These are phyloP conservation scores for Trissolcus brochymenae DNA, from an alignment of 2,888 invertebrate genomes.

Conservation along the genomic window DNA sequence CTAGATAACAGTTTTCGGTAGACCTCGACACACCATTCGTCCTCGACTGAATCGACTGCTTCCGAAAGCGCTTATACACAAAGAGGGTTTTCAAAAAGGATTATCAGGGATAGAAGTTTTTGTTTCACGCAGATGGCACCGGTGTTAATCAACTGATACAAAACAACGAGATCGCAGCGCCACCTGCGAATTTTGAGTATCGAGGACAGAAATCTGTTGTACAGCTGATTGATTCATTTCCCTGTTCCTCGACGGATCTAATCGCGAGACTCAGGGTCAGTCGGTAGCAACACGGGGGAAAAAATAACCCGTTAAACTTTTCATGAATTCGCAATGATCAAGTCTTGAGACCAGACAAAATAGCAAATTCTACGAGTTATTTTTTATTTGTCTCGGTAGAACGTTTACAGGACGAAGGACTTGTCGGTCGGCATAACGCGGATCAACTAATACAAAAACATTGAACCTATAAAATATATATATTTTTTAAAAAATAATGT, in stretches of 20 bases:
- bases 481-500: slow-evolving; percentile 46
- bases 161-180: slow-evolving; percentile 13
- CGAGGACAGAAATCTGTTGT: background rate
- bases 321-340: too few relatives aligned
- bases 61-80: slow-evolving; percentile 28
- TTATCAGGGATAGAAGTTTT: background rate
- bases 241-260: background rate
- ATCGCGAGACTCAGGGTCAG: slow-evolving; percentile 18
- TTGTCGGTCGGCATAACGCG: slow-evolving; percentile 37
- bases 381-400: slow-evolving; percentile 4
- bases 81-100: background rate
- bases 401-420: slow-evolving; percentile 46
- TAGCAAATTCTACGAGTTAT: too few relatives aligned
- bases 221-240: background rate
- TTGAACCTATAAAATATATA: slow-evolving; percentile 42
- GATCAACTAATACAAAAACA: slow-evolving; percentile 48
- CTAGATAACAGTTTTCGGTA: slow-evolving; percentile 48
- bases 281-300: slow-evolving; percentile 6
- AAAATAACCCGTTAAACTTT: background rate
- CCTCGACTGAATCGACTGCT: slow-evolving; percentile 51
- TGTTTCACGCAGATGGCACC: slow-evolving; percentile 10
- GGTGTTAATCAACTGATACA: slow-evolving; percentile 6
- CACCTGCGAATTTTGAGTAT: background rate
- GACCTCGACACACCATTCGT: slow-evolving; percentile 45
- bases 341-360: too few relatives aligned